Percentiles rank a stretch among this genome's conserved stretches.
Evolutionary conservation across 2,113 vertebrate species (phyloP).

Genomic region (Rhineura floridana): DNA sequence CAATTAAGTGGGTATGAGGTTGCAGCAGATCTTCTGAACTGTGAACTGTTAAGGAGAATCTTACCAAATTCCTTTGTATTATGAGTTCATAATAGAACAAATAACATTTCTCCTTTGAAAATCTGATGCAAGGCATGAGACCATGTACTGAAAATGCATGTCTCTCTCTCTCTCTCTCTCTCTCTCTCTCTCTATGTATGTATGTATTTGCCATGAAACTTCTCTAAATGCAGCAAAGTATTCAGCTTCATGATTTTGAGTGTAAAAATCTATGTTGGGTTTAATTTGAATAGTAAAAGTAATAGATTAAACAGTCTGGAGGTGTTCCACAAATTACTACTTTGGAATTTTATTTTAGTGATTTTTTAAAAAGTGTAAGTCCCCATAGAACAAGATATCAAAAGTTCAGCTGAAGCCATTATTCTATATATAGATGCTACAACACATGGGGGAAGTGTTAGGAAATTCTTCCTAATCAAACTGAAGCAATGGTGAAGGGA

Average conservation of each 20-base stretch:
- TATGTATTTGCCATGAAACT: no score
- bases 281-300: background rate
- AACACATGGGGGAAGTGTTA: background rate
- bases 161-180: no score
- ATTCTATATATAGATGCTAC: conserved; percentile 5
- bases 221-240: background rate
- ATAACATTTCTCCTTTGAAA: no score
- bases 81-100: no score
- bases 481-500: background rate
- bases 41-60: background rate
- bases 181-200: no score
- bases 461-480: conserved; percentile 14
- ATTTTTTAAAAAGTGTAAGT: background rate
- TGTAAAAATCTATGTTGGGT: background rate
- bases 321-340: background rate
- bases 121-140: background rate
- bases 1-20: no score
- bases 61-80: background rate
- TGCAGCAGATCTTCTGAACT: no score
- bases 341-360: background rate
- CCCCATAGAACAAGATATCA: background rate
- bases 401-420: background rate
- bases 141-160: no score
- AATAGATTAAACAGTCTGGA: background rate
- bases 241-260: background rate